Conservation (phyloP, 2,113 vertebrate species). For the Campylorhamphus procurvoides region DNA sequence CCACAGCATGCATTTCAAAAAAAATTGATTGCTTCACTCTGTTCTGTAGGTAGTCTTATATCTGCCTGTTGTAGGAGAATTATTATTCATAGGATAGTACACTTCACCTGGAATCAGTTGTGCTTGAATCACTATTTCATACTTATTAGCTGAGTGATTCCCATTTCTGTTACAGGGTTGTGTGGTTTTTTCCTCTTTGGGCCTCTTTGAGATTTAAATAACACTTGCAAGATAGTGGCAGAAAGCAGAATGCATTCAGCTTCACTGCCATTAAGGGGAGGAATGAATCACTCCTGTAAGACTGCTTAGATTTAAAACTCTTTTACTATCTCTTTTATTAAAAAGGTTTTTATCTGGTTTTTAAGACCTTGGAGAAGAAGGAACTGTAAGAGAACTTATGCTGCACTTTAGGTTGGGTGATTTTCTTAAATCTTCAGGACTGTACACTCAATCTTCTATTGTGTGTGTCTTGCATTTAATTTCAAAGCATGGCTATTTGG, state of each 20-base stretch:
- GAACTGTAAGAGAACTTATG: neutral
- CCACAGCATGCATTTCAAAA: slow-evolving; percentile 76
- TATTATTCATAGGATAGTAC: neutral
- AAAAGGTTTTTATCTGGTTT: neutral
- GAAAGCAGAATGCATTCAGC: neutral
- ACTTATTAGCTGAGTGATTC: neutral
- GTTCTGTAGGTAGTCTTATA: slow-evolving; percentile 47
- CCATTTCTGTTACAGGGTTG: neutral
- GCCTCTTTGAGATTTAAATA: slow-evolving; percentile 1
- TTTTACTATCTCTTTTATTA: neutral
- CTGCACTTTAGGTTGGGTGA: neutral
- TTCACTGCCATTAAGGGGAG: neutral
- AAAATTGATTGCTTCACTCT: slow-evolving; percentile 77
- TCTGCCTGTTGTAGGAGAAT: slow-evolving; percentile 29
- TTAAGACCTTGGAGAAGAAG: neutral
- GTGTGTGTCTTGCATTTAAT: neutral
- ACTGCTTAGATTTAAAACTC: neutral
- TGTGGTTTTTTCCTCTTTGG: neutral
- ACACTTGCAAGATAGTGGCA: neutral
- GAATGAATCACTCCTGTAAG: neutral
- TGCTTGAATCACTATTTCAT: neutral
- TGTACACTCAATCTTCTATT: neutral
- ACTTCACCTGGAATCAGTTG: neutral
- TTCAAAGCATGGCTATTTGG: slow-evolving; percentile 6
- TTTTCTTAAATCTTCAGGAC: slow-evolving; percentile 8